phyloP scores from a whole-genome alignment of 2,113 vertebrate genomes.

The Burhinus oedicnemus region DNA sequence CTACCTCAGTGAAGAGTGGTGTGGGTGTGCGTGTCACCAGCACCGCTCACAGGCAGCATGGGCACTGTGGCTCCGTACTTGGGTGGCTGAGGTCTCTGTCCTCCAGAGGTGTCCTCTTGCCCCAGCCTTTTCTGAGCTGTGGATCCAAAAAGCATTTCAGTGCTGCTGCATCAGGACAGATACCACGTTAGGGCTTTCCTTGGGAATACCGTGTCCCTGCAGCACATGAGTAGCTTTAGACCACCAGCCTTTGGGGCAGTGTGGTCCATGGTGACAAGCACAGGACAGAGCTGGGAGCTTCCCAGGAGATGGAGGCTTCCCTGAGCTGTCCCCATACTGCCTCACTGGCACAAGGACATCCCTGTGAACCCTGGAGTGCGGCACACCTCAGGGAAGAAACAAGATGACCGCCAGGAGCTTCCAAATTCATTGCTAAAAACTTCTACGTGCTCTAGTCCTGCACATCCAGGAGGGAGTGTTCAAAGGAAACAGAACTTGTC shows the following conservation, averaged over 20 bases:
- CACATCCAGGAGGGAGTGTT: background rate
- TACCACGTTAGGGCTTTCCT: background rate
- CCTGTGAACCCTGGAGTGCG: background rate
- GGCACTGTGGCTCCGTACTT: background rate
- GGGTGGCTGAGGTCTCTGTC: background rate
- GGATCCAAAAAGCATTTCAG: background rate
- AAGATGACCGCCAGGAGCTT: background rate
- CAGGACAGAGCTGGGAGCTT: background rate
- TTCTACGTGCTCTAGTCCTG: background rate
- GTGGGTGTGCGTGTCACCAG: fast-evolving
- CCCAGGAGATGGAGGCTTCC: background rate
- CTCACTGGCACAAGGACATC: background rate
- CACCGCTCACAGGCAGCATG: background rate
- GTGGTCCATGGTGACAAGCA: background rate
- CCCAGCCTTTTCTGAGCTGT: background rate
- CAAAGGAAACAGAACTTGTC: background rate
- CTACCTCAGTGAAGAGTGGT: background rate
- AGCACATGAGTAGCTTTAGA: background rate
- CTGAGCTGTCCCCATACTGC: background rate
- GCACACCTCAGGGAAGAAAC: background rate
- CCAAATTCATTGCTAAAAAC: background rate
- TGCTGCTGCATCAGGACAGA: background rate
- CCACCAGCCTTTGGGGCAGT: background rate
- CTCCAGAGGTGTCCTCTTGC: background rate
- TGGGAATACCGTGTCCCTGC: background rate